A percentile compares a stretch with the other conserved stretches of the same genome.
phyloP scores from a whole-genome alignment of 1,140 invertebrate genomes.

The Ylistrum balloti region DNA sequence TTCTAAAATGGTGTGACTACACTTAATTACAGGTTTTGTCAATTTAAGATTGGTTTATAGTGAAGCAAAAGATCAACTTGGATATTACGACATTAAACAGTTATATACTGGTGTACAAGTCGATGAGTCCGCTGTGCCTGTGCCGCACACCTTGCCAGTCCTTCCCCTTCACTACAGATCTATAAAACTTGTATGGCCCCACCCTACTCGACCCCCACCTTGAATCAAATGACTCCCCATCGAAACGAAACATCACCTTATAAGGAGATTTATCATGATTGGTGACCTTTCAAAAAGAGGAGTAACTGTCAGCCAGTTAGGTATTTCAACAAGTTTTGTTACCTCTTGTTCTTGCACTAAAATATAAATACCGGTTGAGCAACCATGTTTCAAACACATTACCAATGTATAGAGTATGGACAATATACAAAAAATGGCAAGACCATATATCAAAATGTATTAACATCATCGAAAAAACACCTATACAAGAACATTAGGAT shows the following conservation, averaged over 20 bases:
- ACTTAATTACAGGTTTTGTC: conserved; percentile 21
- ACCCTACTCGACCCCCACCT: neutral
- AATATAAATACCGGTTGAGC: neutral
- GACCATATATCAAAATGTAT: neutral
- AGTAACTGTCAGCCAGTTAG: neutral
- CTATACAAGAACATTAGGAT: neutral
- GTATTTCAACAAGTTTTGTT: neutral
- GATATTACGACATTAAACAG: conserved; percentile 3
- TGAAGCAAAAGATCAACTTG: conserved; percentile 35
- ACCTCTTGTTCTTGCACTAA: too few species aligned
- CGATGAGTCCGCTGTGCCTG: neutral
- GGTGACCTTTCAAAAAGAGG: neutral
- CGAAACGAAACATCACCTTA: conserved; percentile 13
- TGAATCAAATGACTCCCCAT: neutral
- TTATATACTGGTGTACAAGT: conserved; percentile 18
- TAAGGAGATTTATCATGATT: neutral
- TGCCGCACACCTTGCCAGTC: neutral
- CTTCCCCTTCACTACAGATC: neutral
- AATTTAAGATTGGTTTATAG: conserved; percentile 21
- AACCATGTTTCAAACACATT: neutral
- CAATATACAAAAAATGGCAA: conserved; percentile 19
- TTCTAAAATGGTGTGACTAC: conserved; percentile 28
- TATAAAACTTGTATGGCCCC: neutral
- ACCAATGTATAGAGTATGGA: neutral
- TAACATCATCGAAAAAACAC: neutral